Base-by-base conservation (phyloP, 2,113 vertebrate species). In the Parotia lawesii region DNA sequence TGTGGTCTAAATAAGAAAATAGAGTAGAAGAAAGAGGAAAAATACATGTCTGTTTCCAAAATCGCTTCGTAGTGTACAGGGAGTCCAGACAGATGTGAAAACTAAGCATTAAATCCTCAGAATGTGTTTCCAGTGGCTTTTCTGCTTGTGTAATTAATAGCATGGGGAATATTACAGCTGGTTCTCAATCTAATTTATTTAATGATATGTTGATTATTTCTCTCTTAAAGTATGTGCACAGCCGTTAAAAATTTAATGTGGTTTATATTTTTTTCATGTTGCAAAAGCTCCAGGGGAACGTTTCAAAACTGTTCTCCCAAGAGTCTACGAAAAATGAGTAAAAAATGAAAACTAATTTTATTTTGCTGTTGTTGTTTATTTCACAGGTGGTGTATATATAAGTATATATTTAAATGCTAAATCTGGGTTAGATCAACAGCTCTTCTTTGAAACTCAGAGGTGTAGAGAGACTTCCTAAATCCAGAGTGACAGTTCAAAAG, bases 401-500 rank as follows among this genome's bases (percentile, higher is more conserved):
- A 75, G 6, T 45, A 60, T 61, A 25, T n/a, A 61, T 90, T 84
- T 54, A 90, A 86, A 73, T 86, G n/a, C 37, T 48, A 76, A 73
- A 66, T 83, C 58, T 89, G 53, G 51, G 47, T 74, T 90, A 88
- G 56, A 83, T 73, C 72, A 81, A 12, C 54, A 90, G 65, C 22
- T 77, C 75, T 57, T 44, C 72, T 90, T 94, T 74, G 76, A 90
- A 94, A 88, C 17, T 56, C 47, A n/a, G 88, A 80, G 40, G 44
- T 88, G 71, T 37, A 31, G 17, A 82, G 60, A 80, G 28, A 20
- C 51, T 77, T 88, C 40, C 37, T 60, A 89, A 90, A 88, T 84
- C 51, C 21, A 20, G 72, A 83, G 28, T 67, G 90, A 44, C 88
- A 86, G 37, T 90, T 95, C 78, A 83, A 91, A 94, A 66, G 85